Conservation (phyloP, 1,140 invertebrate species). For the Orchesella cincta region DNA sequence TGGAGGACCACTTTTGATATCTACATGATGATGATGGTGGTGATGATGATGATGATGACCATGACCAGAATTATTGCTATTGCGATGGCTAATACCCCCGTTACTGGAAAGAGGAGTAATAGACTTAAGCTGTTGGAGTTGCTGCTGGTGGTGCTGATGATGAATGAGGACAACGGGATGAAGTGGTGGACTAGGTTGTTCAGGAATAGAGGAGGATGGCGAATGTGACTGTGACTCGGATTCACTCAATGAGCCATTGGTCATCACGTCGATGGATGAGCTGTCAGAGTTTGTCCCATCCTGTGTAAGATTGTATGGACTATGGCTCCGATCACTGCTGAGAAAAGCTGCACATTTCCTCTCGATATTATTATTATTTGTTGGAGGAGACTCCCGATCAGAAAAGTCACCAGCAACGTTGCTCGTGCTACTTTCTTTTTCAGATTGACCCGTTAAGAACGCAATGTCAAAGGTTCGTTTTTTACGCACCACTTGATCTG, state of each 20-base stretch:
- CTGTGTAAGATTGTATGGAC: constrained; percentile 25
- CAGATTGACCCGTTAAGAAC: constrained; percentile 48
- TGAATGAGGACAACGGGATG: constrained; percentile 18
- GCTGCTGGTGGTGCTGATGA: not conserved
- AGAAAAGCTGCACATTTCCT: constrained; percentile 7
- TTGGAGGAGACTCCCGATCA: not conserved
- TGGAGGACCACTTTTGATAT: not conserved
- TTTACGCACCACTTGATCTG: constrained; percentile 37
- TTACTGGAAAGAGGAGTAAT: not conserved
- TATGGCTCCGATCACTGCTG: not conserved
- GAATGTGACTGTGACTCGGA: constrained; percentile 29
- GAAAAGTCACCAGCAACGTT: not conserved
- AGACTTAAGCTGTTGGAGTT: not conserved
- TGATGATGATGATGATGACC: constrained; percentile 14
- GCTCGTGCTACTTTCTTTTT: constrained; percentile 22
- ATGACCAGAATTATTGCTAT: constrained; percentile 10
- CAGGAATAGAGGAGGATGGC: constrained; percentile 14
- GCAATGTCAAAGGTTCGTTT: constrained; percentile 50
- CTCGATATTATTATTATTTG: constrained; percentile 17
- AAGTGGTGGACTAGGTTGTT: constrained; percentile 12
- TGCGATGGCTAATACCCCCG: constrained; percentile 18
- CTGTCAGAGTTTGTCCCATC: constrained; percentile 32
- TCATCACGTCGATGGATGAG: constrained; percentile 47
- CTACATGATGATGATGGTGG: constrained; percentile 5
- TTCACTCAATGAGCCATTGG: constrained; percentile 45